phyloP scores from a whole-genome alignment of 2,797 vertebrate species.

The Sciaenops ocellatus region DNA sequence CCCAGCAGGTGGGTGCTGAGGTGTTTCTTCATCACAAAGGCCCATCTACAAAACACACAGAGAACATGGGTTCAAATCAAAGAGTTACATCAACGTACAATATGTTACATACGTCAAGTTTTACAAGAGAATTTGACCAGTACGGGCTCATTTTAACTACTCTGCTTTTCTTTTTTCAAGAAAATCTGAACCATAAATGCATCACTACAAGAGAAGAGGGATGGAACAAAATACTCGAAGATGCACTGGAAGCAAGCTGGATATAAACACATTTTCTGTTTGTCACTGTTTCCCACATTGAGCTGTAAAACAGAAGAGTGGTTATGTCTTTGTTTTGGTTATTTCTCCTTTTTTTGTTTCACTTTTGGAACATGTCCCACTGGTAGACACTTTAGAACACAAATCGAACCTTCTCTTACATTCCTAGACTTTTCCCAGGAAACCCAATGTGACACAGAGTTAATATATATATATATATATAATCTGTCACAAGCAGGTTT shows the following conservation, averaged over 20 bases:
- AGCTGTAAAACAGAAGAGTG: slow-evolving; percentile 14
- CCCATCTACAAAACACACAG: slow-evolving; percentile 86
- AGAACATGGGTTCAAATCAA: slow-evolving; percentile 25
- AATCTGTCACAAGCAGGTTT: slow-evolving; percentile 48
- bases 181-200: neutral
- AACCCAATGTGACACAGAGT: slow-evolving; percentile 18
- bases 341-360: neutral
- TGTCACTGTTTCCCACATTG: slow-evolving; percentile 9
- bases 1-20: slow-evolving; percentile 96
- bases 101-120: slow-evolving; percentile 19
- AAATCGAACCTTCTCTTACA: slow-evolving; percentile 24
- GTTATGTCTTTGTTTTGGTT: slow-evolving; percentile 6
- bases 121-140: neutral
- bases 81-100: neutral
- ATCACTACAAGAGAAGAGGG: neutral
- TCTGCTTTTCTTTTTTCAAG: slow-evolving; percentile 2
- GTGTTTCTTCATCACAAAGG: slow-evolving; percentile 99
- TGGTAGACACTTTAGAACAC: slow-evolving; percentile 7
- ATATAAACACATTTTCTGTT: slow-evolving; percentile 3
- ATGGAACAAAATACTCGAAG: neutral
- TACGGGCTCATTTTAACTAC: neutral
- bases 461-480: too few relatives aligned
- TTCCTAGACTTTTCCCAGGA: slow-evolving; percentile 19
- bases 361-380: slow-evolving; percentile 18
- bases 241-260: neutral